phyloP scores from a whole-genome alignment of 2,113 vertebrate genomes.

The Syrrhaptes paradoxus region DNA sequence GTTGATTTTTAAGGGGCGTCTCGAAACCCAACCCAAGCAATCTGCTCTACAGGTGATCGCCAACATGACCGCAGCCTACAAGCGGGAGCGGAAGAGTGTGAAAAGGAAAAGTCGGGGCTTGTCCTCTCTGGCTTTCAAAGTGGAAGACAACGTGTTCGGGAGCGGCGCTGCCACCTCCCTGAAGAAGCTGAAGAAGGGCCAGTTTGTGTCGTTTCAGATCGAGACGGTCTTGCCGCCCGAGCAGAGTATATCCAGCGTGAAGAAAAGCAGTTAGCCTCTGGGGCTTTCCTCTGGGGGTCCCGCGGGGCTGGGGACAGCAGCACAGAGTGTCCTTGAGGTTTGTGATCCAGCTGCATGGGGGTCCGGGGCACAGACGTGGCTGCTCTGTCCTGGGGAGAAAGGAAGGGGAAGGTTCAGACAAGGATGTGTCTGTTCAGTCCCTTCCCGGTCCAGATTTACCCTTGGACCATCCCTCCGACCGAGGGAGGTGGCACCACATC shows the following conservation, averaged over 20 bases:
- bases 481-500: background rate
- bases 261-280: constrained; percentile 66
- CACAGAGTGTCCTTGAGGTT: background rate
- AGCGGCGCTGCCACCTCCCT: constrained; percentile 47
- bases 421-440: background rate
- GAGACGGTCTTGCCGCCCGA: constrained; percentile 79
- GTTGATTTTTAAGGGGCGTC: background rate
- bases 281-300: background rate
- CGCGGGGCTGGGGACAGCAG: background rate
- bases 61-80: constrained; percentile 84
- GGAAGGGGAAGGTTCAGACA: background rate
- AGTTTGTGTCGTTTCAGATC: constrained; percentile 84
- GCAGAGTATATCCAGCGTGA: constrained; percentile 48
- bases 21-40: background rate
- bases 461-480: background rate
- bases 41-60: constrained; percentile 78
- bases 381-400: background rate
- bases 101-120: constrained; percentile 74
- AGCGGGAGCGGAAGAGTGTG: constrained; percentile 76
- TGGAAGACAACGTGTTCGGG: constrained; percentile 70
- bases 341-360: background rate
- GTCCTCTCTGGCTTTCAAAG: constrained; percentile 74
- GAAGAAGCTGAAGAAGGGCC: constrained; percentile 82
- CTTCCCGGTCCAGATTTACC: background rate
- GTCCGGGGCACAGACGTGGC: background rate